Evolutionary conservation across 1,140 invertebrate species (phyloP).

Genomic region (Belonocnema kinseyi): DNA sequence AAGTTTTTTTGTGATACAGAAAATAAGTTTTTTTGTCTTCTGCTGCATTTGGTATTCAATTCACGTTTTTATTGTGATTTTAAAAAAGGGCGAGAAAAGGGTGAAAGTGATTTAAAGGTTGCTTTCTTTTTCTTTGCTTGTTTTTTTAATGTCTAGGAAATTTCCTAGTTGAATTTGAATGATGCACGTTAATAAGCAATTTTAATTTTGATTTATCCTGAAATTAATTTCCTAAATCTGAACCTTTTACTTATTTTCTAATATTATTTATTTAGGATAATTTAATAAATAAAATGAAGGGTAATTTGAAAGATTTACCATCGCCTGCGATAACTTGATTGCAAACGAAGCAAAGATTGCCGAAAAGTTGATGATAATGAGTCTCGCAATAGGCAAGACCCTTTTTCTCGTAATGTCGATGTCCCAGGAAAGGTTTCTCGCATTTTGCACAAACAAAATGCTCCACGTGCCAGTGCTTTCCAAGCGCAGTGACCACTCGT

Average conservation of each 20-base stretch:
- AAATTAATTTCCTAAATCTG: too few species aligned
- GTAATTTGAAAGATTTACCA: slow-evolving; percentile 80
- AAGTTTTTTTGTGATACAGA: too few species aligned
- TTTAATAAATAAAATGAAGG: background rate
- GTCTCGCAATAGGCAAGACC: slow-evolving; percentile 99
- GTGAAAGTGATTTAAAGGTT: too few species aligned
- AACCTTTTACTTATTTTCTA: background rate
- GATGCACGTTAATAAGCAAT: too few species aligned
- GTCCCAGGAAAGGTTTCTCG: slow-evolving; percentile 99
- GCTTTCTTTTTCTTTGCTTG: too few species aligned
- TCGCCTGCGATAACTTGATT: slow-evolving; percentile 98
- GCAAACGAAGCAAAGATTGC: slow-evolving; percentile 98
- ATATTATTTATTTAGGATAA: background rate
- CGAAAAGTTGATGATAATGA: slow-evolving; percentile 99
- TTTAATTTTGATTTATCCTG: too few species aligned
- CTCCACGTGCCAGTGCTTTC: slow-evolving; percentile 99
- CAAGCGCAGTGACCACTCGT: slow-evolving; percentile 96
- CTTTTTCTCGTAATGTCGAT: slow-evolving; percentile 99
- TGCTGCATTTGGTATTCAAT: too few species aligned
- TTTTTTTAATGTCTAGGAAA: too few species aligned
- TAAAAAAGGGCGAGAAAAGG: too few species aligned
- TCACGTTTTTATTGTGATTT: too few species aligned
- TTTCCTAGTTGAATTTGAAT: too few species aligned
- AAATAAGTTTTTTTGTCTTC: too few species aligned
- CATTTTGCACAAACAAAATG: slow-evolving; percentile 99